These are phyloP conservation scores for Lasioglossum morio DNA, from an alignment of 2,888 invertebrate species.

Conservation along the genomic window DNA sequence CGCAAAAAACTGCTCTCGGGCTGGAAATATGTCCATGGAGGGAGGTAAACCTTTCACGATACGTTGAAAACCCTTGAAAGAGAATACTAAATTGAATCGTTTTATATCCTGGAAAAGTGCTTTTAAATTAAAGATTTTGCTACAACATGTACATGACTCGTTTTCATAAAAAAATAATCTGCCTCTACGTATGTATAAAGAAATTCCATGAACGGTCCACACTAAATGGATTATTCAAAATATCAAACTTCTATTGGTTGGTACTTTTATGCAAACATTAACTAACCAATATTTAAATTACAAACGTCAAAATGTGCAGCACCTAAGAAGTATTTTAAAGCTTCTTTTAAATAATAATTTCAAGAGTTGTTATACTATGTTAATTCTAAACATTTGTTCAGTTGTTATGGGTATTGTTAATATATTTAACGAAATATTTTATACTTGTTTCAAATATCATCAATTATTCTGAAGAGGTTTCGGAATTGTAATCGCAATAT, in stretches of 20 bases:
- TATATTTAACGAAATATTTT: too few species aligned
- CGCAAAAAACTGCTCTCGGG: constrained; percentile 74
- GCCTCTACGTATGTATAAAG: not conserved
- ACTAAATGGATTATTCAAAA: not conserved
- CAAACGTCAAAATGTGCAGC: not conserved
- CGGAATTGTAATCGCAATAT: too few species aligned
- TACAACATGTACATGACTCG: constrained; percentile 2
- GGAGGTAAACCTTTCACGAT: constrained; percentile 62
- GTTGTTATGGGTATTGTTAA: too few species aligned
- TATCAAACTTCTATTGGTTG: not conserved
- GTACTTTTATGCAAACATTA: not conserved
- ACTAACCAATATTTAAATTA: not conserved
- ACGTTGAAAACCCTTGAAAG: constrained; percentile 51
- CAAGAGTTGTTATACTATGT: not conserved
- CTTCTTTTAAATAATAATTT: not conserved
- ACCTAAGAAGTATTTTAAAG: not conserved
- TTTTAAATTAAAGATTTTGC: constrained; percentile 26
- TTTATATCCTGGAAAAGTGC: constrained; percentile 19
- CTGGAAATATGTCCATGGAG: constrained; percentile 71
- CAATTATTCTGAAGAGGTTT: not conserved
- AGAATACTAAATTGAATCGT: constrained; percentile 64
- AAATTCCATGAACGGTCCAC: not conserved
- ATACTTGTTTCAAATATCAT: too few species aligned
- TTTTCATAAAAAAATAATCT: not conserved
- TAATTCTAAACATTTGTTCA: not conserved